Evolutionary conservation across 2,888 invertebrate species (phyloP).

Genomic region (Hydroisotoma schaefferi): DNA sequence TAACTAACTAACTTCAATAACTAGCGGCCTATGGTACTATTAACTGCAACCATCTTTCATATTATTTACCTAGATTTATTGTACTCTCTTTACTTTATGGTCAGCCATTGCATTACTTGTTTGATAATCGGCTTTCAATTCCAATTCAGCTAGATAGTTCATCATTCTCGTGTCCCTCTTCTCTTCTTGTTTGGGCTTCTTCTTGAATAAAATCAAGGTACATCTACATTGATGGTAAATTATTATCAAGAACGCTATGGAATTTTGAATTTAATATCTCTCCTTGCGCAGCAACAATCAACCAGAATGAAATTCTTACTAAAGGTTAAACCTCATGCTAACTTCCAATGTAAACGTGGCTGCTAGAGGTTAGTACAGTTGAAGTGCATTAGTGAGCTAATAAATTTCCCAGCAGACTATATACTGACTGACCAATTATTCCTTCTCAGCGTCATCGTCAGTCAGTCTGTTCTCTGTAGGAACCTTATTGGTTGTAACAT

Average conservation of each 20-base stretch:
- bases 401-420: no score
- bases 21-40: neutral
- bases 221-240: no score
- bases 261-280: no score
- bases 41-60: slow-evolving; percentile 31
- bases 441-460: no score
- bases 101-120: neutral
- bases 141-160: slow-evolving; percentile 13
- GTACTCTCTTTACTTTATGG: slow-evolving; percentile 3
- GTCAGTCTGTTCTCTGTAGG: no score
- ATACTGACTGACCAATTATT: no score
- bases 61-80: slow-evolving; percentile 29
- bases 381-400: no score
- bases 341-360: slow-evolving; percentile 11
- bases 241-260: slow-evolving; percentile 7
- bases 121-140: slow-evolving; percentile 16
- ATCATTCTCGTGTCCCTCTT: slow-evolving; percentile 1
- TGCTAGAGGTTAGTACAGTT: no score
- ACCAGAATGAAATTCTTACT: neutral
- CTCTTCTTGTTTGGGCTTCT: neutral
- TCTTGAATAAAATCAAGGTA: no score
- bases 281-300: neutral
- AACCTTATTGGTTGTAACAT: no score
- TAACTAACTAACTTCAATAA: slow-evolving; percentile 3
- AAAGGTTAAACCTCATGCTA: slow-evolving; percentile 10